Evolutionary conservation across 2,888 invertebrate species (phyloP).

Genomic region (Xiphydria camelus): DNA sequence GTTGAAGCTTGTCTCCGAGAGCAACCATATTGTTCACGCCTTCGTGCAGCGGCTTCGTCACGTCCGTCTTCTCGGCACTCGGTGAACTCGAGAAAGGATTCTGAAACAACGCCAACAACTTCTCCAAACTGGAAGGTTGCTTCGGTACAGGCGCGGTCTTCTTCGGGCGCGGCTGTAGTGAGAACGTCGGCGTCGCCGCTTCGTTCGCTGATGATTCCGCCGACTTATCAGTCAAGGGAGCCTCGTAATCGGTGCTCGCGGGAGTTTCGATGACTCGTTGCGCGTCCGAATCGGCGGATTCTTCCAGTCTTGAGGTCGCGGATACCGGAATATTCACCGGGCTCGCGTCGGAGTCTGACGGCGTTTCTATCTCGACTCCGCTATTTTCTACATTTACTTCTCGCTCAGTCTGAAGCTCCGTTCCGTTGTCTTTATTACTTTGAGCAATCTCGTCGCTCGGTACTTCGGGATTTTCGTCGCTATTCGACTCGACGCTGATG

Average conservation of each 20-base stretch:
- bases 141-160: slow-evolving; percentile 46
- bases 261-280: too few relatives aligned
- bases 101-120: slow-evolving; percentile 68
- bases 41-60: slow-evolving; percentile 35
- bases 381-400: background rate
- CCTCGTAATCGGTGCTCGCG: too few relatives aligned
- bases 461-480: background rate
- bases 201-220: too few relatives aligned
- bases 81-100: slow-evolving; percentile 70
- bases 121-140: slow-evolving; percentile 66
- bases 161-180: too few relatives aligned
- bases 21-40: slow-evolving; percentile 37
- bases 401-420: background rate
- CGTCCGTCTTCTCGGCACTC: slow-evolving; percentile 42
- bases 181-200: slow-evolving; percentile 43
- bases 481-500: slow-evolving; percentile 1
- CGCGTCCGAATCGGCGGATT: too few relatives aligned
- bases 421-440: background rate
- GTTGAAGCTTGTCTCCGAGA: slow-evolving; percentile 42
- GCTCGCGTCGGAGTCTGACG: background rate
- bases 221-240: too few relatives aligned
- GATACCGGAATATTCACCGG: background rate
- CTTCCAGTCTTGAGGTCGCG: too few relatives aligned
- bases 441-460: background rate
- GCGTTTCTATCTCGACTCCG: background rate